Evolutionary conservation across 2,113 vertebrate species (phyloP).

Genomic region (Stegostoma tigrinum): DNA sequence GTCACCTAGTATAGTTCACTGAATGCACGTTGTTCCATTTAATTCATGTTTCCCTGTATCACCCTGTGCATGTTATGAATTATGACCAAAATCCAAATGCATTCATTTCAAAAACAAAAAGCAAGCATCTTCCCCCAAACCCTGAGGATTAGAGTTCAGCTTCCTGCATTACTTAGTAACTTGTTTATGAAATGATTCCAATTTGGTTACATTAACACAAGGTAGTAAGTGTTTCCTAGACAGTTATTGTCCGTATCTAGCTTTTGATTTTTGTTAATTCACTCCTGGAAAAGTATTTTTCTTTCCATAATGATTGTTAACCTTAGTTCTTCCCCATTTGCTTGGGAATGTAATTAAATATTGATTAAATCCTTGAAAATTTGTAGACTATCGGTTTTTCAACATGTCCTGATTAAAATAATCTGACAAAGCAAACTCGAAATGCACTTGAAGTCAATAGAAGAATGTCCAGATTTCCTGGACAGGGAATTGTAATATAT

Average conservation of each 20-base stretch:
- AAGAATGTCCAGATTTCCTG: conserved; percentile 65
- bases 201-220: neutral
- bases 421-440: conserved; percentile 61
- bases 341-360: neutral
- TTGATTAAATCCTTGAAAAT: neutral
- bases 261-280: neutral
- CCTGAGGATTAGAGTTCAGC: neutral
- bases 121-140: neutral
- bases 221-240: neutral
- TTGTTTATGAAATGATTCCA: neutral
- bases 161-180: neutral
- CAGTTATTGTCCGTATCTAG: neutral
- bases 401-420: conserved; percentile 58
- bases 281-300: neutral
- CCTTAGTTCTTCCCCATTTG: neutral
- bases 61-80: neutral
- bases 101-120: conserved; percentile 8
- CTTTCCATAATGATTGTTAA: neutral
- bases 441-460: conserved; percentile 57
- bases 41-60: neutral
- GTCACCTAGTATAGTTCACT: conserved; percentile 4
- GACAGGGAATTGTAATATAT: conserved; percentile 58
- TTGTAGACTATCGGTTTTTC: conserved; percentile 40
- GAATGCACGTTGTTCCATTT: conserved; percentile 20
- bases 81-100: conserved; percentile 27